A percentile compares a stretch with the other conserved stretches of the same genome.
Evolutionary conservation across 2,113 vertebrate genomes (phyloP).

Genomic region (Oxyruncus cristatus): DNA sequence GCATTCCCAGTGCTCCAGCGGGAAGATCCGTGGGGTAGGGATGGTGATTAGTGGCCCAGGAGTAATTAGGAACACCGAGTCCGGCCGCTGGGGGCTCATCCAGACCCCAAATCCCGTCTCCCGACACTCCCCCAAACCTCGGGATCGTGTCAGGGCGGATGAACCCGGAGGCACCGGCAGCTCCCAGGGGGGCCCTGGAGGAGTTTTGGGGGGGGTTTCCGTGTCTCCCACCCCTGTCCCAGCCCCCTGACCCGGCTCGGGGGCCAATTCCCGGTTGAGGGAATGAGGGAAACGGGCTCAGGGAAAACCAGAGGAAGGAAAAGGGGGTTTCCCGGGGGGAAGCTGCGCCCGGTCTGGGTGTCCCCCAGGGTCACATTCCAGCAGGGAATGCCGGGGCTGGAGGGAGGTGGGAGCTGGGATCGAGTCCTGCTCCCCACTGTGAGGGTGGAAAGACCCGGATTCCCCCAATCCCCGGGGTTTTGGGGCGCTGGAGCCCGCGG

Average conservation of each 20-base stretch:
- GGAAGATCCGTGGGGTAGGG: not conserved
- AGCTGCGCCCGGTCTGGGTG: too few species aligned
- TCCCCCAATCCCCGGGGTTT: not conserved
- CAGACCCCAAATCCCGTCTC: not conserved
- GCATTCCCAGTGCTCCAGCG: fast-evolving
- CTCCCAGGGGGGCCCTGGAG: not conserved
- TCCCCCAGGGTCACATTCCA: not conserved
- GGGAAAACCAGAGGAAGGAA: not conserved
- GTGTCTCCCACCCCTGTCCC: not conserved
- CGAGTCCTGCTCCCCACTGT: not conserved
- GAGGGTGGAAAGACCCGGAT: not conserved
- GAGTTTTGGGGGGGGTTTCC: not conserved
- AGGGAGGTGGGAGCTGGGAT: not conserved
- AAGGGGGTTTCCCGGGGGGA: not conserved
- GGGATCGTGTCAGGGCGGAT: not conserved
- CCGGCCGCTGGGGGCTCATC: not conserved
- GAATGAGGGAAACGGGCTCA: not conserved
- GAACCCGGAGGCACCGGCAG: not conserved
- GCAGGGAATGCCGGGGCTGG: not conserved
- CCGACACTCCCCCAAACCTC: not conserved
- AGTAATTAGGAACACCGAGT: too few species aligned
- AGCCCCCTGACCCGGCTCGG: not conserved
- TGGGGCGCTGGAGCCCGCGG: not conserved
- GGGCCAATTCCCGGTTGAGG: not conserved
- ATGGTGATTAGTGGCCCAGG: fast-evolving